Base-by-base conservation (phyloP, 2,888 invertebrate species). In the Hydroisotoma schaefferi region DNA sequence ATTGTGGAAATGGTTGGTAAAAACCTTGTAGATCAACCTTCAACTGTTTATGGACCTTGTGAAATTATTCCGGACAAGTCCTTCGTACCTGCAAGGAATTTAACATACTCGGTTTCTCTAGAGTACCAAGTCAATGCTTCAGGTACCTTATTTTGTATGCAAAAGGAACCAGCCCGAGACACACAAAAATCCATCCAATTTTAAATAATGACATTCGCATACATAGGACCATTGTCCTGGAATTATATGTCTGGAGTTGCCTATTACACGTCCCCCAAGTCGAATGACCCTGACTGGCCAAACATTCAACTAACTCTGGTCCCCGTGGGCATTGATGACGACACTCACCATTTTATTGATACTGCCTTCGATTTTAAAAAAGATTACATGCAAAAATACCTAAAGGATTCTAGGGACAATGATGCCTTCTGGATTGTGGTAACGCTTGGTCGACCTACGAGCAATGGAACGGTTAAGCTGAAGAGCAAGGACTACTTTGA, bases 11-110 rank as follows among this genome's bases (percentile, higher is more conserved):
- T 6, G 6, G 49, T 49, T 18, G 49, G 49, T n/a, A 27, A 22
- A 25, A 49, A 49, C 18, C 18, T 49, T 12, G 18, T n/a, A 18
- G 49, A 49, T 49, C 49, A 49, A 4, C 49, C 49, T 4, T n/a
- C 27, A n/a, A 49, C 49, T 10, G 3, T 49, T 23, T 49, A 6
- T 20, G 49, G 49, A 18, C 49, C 49, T 3, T 27, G 26, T 4
- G 28, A 27, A 4, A 28, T 49, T 5, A 28, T 27, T 4, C 12
- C 4, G 3, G 28, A 10, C 12, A 26, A 27, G 49, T 8, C 27
- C 20, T 49, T 49, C 23, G 3, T 25, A 3, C 6, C 28, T 3
- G 8, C n/a, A 3, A 27, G 49, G 20, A 49, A 49, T 18, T 49
- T 49, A 18, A 49, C 49, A n/a, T 27, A 6, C 28, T 25, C 49